These are phyloP conservation scores for Steinernema carpocapsae DNA, from an alignment of 2,888 invertebrate genomes.

Conservation along the genomic window DNA sequence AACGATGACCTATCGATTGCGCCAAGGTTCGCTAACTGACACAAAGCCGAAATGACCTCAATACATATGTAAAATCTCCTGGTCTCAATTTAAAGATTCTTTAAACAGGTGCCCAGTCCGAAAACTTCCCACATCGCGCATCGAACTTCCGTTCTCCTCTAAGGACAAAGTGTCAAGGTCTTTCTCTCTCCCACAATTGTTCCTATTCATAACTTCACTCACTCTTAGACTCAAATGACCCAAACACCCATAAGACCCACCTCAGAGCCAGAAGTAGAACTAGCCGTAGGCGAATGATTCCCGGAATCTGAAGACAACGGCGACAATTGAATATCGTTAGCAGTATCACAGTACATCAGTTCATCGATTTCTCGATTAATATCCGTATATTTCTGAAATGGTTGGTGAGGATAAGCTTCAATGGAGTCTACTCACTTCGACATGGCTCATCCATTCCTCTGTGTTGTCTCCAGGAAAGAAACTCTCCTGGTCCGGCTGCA, in stretches of 20 bases:
- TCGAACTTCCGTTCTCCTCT: too few species aligned
- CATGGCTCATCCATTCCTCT: constrained; percentile 24
- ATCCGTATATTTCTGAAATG: constrained; percentile 19
- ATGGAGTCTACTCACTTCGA: background rate
- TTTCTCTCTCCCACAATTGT: too few species aligned
- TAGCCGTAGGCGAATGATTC: constrained; percentile 45
- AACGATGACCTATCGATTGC: too few species aligned
- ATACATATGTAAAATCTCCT: too few species aligned
- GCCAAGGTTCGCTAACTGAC: too few species aligned
- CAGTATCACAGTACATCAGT: constrained; percentile 24
- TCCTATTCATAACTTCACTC: too few species aligned
- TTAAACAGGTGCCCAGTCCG: too few species aligned
- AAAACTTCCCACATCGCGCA: too few species aligned
- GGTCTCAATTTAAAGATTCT: too few species aligned
- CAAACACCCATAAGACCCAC: background rate
- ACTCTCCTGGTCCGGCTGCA: constrained; percentile 9
- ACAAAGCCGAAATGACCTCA: too few species aligned
- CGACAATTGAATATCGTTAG: constrained; percentile 36
- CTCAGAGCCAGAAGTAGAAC: constrained; percentile 29
- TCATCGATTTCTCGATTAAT: constrained; percentile 31
- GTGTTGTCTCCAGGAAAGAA: constrained; percentile 19
- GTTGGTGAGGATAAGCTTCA: background rate
- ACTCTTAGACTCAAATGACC: too few species aligned
- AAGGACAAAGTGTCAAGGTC: too few species aligned
- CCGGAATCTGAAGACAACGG: constrained; percentile 46